Conservation (phyloP, 2,888 invertebrate species). For the Ommatoiulus sabulosus region DNA sequence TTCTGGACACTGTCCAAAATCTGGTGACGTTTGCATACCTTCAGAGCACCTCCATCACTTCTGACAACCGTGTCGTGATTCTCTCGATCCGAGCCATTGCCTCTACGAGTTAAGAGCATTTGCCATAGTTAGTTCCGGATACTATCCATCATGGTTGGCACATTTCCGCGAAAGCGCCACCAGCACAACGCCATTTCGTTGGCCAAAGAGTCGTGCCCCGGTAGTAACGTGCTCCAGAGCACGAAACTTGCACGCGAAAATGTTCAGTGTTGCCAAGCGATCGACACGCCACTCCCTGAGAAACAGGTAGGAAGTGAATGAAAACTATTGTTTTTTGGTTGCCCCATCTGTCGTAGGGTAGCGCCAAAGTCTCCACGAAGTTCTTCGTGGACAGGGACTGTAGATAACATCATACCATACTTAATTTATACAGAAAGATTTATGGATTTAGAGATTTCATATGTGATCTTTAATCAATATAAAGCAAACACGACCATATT, state of each 20-base stretch:
- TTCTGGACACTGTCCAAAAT: slow-evolving; percentile 18
- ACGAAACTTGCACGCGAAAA: not conserved
- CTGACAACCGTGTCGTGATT: slow-evolving; percentile 21
- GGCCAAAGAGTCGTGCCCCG: slow-evolving; percentile 11
- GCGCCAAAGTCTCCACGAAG: not conserved
- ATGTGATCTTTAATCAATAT: too few relatives aligned
- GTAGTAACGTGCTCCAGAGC: not conserved
- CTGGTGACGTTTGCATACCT: not conserved
- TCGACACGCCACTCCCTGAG: not conserved
- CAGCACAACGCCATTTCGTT: not conserved
- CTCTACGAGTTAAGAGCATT: not conserved
- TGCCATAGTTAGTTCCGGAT: not conserved
- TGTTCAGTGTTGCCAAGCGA: not conserved
- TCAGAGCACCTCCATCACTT: slow-evolving; percentile 17
- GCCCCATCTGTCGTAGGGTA: not conserved
- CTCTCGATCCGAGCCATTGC: slow-evolving; percentile 14
- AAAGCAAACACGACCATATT: too few relatives aligned
- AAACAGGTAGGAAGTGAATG: slow-evolving; percentile 7
- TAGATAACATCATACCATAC: too few relatives aligned
- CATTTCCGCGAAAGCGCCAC: not conserved
- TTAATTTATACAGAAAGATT: too few relatives aligned
- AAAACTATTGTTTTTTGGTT: not conserved
- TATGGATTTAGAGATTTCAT: too few relatives aligned
- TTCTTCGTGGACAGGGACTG: too few relatives aligned
- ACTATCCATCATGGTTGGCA: not conserved